Conservation (phyloP, 53 echinoderm and acorn worm species). For the Pentamera pediparva region DNA sequence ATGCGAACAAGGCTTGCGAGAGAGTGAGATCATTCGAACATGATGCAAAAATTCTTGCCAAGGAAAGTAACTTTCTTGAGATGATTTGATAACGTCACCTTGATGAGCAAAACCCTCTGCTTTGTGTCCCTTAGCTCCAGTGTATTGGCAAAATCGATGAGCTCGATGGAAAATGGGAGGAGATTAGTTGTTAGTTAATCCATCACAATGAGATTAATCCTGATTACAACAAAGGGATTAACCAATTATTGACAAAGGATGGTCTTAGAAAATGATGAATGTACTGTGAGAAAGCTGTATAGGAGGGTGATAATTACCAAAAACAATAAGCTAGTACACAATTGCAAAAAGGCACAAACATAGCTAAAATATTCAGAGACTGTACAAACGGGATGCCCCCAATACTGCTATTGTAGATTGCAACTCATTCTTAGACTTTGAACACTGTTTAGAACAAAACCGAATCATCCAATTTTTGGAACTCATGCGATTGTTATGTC, state of each 20-base stretch:
- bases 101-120: slow-evolving; percentile 70
- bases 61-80: neutral
- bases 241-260: neutral
- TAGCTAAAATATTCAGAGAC: too few species aligned
- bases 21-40: neutral
- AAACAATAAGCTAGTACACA: neutral
- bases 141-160: slow-evolving; percentile 68
- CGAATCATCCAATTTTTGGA: too few species aligned
- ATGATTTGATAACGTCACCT: slow-evolving; percentile 62
- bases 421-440: too few species aligned
- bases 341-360: too few species aligned
- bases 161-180: slow-evolving; percentile 49
- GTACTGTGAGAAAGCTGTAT: neutral
- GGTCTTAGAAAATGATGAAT: too few species aligned
- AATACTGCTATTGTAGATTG: too few species aligned
- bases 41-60: slow-evolving; percentile 23
- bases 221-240: neutral
- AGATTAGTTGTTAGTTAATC: slow-evolving; percentile 34
- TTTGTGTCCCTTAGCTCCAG: slow-evolving; percentile 91
- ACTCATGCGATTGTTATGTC: too few species aligned
- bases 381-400: too few species aligned
- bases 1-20: too few species aligned
- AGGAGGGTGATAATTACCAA: neutral
- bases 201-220: neutral
- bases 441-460: too few species aligned